phyloP scores from a whole-genome alignment of 2,797 vertebrate genomes.

The Momotus momota region DNA sequence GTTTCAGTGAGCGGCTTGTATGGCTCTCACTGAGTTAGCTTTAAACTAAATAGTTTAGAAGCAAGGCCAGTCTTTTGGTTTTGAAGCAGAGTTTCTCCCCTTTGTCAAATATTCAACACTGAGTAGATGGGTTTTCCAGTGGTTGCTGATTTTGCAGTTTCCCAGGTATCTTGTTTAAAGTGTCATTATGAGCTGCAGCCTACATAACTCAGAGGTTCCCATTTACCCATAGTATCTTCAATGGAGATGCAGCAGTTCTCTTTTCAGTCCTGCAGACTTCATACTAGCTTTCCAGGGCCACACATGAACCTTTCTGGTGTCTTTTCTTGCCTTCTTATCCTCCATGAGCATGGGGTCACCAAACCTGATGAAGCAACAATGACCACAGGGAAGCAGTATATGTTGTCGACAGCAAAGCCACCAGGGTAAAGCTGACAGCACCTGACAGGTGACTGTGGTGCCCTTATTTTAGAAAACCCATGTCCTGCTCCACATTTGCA shows the following conservation, averaged over 20 bases:
- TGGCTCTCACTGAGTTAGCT: background rate
- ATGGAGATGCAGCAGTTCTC: background rate
- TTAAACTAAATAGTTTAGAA: background rate
- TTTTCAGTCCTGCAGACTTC: background rate
- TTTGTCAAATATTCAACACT: background rate
- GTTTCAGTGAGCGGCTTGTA: background rate
- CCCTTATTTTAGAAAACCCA: background rate
- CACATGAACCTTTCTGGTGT: rapidly evolving
- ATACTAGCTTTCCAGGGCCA: background rate
- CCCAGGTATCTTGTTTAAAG: background rate
- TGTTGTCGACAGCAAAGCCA: background rate
- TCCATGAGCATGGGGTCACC: background rate
- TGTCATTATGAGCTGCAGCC: background rate
- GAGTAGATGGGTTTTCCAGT: background rate
- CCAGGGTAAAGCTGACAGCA: background rate
- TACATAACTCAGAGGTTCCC: background rate
- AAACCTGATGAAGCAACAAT: background rate
- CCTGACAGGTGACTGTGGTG: rapidly evolving
- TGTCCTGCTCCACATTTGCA: background rate
- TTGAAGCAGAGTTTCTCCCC: background rate
- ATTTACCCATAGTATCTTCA: background rate
- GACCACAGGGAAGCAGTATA: background rate
- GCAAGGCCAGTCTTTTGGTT: background rate
- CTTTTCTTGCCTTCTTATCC: background rate
- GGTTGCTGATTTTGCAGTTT: background rate